A percentile compares a stretch with the other conserved stretches of the same genome.
Evolutionary conservation across 1,140 invertebrate genomes (phyloP).

Genomic region (Wasmannia auropunctata): DNA sequence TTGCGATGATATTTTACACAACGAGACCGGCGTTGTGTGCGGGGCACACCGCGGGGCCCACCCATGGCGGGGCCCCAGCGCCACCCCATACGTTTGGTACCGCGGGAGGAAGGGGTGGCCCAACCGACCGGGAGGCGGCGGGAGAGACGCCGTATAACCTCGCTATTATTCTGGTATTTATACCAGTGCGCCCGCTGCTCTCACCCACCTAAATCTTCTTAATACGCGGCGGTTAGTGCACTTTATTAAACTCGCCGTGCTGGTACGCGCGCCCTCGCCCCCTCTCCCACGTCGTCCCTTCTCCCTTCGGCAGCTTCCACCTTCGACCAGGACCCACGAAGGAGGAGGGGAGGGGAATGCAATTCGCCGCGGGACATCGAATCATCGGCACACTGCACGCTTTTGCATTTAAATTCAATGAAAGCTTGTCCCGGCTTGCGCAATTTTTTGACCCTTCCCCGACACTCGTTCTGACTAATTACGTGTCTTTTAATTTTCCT

Average conservation of each 20-base stretch:
- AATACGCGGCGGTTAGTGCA: slow-evolving; percentile 80
- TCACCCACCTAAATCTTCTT: slow-evolving; percentile 81
- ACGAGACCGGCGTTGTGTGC: slow-evolving; percentile 45
- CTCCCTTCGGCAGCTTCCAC: not conserved
- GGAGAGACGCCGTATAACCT: slow-evolving; percentile 77
- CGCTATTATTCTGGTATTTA: slow-evolving; percentile 83
- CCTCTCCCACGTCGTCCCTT: not conserved
- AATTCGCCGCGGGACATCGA: slow-evolving; percentile 58
- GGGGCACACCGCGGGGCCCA: slow-evolving; percentile 72
- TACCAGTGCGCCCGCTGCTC: slow-evolving; percentile 73
- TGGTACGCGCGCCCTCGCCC: slow-evolving; percentile 53
- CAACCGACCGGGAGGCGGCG: slow-evolving; percentile 40
- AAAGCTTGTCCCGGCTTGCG: slow-evolving; percentile 46
- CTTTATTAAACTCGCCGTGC: slow-evolving; percentile 75
- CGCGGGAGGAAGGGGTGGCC: slow-evolving; percentile 41
- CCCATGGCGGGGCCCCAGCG: slow-evolving; percentile 78
- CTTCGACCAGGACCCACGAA: not conserved
- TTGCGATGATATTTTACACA: slow-evolving; percentile 82
- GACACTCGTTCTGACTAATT: not conserved
- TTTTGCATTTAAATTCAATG: slow-evolving; percentile 47
- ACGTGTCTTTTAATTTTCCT: slow-evolving; percentile 14
- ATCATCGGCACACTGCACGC: slow-evolving; percentile 43
- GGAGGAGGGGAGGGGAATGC: slow-evolving; percentile 1
- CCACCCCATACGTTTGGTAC: slow-evolving; percentile 80
- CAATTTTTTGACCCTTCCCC: slow-evolving; percentile 1